phyloP scores from a whole-genome alignment of 2,888 invertebrate species.

The Tinea semifulvella region DNA sequence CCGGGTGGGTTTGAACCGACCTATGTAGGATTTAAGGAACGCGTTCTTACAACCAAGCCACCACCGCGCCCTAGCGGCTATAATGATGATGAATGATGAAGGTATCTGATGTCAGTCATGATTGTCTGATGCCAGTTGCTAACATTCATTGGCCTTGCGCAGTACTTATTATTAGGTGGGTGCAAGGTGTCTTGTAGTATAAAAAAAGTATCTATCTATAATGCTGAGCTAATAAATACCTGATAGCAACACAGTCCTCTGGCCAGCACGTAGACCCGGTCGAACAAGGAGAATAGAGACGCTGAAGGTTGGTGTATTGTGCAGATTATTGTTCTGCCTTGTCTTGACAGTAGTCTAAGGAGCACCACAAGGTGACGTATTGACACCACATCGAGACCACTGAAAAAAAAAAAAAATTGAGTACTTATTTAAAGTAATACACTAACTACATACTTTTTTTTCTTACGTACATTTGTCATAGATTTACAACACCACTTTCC shows the following conservation, averaged over 20 bases:
- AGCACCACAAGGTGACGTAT: slow-evolving; percentile 77
- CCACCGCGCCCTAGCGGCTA: no score
- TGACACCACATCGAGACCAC: slow-evolving; percentile 78
- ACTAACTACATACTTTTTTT: no score
- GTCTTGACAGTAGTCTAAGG: slow-evolving; percentile 72
- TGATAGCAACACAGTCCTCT: slow-evolving; percentile 62
- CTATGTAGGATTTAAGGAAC: no score
- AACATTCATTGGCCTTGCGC: not conserved
- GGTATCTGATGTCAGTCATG: no score
- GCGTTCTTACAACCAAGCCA: no score
- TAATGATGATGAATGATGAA: no score
- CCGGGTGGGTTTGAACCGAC: no score
- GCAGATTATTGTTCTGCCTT: slow-evolving; percentile 80
- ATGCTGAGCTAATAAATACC: no score
- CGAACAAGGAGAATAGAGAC: slow-evolving; percentile 78
- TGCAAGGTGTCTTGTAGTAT: not conserved
- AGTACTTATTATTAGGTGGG: not conserved
- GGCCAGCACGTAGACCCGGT: slow-evolving; percentile 74
- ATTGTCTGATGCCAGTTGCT: no score
- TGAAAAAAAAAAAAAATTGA: slow-evolving; percentile 32
- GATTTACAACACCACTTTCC: no score
- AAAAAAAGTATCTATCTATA: not conserved
- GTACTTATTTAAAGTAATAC: no score
- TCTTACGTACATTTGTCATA: no score
- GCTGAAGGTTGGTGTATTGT: slow-evolving; percentile 85